These are phyloP conservation scores for Synaphobranchus kaupii DNA, from an alignment of 2,797 vertebrate species.

Conservation along the genomic window DNA sequence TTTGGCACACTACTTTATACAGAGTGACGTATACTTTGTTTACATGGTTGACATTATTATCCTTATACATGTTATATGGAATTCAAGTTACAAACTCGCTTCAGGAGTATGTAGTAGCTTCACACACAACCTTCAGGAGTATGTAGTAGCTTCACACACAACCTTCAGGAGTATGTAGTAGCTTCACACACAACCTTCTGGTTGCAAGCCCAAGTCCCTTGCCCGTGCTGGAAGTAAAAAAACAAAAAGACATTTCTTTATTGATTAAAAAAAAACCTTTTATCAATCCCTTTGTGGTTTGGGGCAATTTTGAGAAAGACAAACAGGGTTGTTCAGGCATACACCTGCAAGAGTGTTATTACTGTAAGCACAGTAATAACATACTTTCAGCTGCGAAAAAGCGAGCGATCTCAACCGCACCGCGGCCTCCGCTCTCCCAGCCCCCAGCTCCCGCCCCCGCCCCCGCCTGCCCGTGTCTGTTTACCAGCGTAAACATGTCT, in stretches of 20 bases:
- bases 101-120: no score
- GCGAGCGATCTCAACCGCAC: not conserved
- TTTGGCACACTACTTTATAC: not conserved
- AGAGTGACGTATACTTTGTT: not conserved
- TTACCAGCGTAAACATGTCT: slow-evolving; percentile 31
- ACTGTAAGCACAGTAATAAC: not conserved
- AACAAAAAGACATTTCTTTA: not conserved
- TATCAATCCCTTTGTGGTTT: not conserved
- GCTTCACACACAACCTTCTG: not conserved
- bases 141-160: no score
- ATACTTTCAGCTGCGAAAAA: not conserved
- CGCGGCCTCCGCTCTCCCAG: not conserved
- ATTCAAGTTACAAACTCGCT: no score
- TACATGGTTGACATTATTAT: not conserved
- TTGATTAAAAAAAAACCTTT: not conserved
- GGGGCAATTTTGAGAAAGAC: not conserved
- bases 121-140: no score
- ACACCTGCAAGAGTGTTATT: slow-evolving; percentile 4
- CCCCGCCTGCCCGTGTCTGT: slow-evolving; percentile 12
- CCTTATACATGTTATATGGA: not conserved
- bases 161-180: no score
- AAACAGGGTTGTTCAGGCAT: not conserved
- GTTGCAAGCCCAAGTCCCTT: not conserved
- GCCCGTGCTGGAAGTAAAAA: not conserved
- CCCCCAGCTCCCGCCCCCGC: not conserved